Evolutionary conservation across 1,140 invertebrate genomes (phyloP).

Genomic region (Formica exsecta): DNA sequence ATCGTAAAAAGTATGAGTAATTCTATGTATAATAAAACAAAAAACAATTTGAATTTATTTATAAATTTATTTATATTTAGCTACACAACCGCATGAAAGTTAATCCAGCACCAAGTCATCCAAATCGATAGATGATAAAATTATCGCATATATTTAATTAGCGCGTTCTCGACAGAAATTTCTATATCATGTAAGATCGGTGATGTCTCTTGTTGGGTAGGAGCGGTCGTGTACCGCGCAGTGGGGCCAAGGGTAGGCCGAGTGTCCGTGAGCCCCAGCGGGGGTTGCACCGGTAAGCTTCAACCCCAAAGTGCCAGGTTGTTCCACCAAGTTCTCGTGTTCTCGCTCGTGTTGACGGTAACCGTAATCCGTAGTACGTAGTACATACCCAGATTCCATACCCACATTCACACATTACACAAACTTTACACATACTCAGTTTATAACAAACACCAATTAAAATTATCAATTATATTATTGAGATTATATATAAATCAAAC

Average conservation of each 20-base stretch:
- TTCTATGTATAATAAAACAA: not conserved
- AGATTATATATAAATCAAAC: not conserved
- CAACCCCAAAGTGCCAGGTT: constrained; percentile 84
- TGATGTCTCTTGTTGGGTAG: constrained; percentile 86
- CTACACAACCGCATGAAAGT: not conserved
- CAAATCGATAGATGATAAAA: constrained; percentile 55
- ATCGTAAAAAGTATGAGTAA: not conserved
- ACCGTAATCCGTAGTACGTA: constrained; percentile 84
- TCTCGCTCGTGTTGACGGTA: constrained; percentile 79
- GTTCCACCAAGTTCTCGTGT: constrained; percentile 83
- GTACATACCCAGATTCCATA: constrained; percentile 77
- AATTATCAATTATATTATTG: not conserved
- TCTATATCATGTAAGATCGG: constrained; percentile 80
- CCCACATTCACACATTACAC: constrained; percentile 47
- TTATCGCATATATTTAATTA: constrained; percentile 46
- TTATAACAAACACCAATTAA: constrained; percentile 37
- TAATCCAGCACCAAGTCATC: constrained; percentile 58
- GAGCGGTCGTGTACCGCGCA: constrained; percentile 86
- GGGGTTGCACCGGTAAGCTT: constrained; percentile 87
- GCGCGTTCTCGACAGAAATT: constrained; percentile 61
- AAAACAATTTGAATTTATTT: not conserved
- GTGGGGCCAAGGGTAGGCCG: constrained; percentile 85
- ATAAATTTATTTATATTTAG: not conserved
- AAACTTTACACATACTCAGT: constrained; percentile 24
- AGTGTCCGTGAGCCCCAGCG: constrained; percentile 85